Evolutionary conservation across 2,797 vertebrate species (phyloP).

Genomic region (Enteromius anoplus): DNA sequence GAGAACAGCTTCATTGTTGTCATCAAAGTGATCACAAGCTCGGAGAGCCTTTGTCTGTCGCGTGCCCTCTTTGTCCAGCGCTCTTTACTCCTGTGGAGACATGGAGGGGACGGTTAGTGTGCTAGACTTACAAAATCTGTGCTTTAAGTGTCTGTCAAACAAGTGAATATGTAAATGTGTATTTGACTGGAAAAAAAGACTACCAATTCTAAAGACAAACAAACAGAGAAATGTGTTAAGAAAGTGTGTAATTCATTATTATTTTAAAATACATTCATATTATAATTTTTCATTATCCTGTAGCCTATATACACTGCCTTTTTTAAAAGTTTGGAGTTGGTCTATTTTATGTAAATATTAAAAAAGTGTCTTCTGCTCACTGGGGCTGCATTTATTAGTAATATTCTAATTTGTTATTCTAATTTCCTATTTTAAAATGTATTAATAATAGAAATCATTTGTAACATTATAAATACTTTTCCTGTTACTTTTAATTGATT

Average conservation of each 20-base stretch:
- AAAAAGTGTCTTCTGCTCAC: neutral
- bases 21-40: slow-evolving; percentile 18
- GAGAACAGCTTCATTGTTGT: slow-evolving; percentile 29
- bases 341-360: neutral
- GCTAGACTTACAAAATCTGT: neutral
- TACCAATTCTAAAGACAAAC: neutral
- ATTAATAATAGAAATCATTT: neutral
- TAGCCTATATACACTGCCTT: neutral
- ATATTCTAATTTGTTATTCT: neutral
- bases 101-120: neutral
- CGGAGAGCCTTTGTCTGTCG: slow-evolving; percentile 2
- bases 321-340: neutral
- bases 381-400: neutral
- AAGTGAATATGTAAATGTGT: neutral
- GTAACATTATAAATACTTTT: neutral
- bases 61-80: neutral
- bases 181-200: neutral
- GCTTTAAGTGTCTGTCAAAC: neutral
- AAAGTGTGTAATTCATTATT: neutral
- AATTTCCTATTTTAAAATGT: neutral
- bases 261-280: neutral
- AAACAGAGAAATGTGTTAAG: neutral
- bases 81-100: slow-evolving; percentile 13
- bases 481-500: neutral
- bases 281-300: neutral